phyloP scores from a whole-genome alignment of 2,113 vertebrate genomes.

The Eidolon helvum region DNA sequence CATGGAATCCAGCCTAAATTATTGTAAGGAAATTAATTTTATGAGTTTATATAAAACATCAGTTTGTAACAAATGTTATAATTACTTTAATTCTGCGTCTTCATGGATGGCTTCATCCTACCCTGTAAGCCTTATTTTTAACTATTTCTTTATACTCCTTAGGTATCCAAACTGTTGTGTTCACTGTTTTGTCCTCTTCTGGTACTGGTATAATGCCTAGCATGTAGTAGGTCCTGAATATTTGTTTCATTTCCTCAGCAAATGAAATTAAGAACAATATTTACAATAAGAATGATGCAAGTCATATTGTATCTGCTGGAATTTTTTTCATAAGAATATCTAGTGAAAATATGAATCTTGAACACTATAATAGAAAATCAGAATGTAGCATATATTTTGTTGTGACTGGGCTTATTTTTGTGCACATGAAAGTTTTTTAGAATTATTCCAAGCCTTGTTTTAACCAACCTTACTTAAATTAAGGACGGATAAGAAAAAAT shows the following conservation, averaged over 20 bases:
- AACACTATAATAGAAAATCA: background rate
- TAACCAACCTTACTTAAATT: background rate
- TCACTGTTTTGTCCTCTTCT: background rate
- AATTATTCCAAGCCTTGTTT: background rate
- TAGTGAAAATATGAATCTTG: background rate
- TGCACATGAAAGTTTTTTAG: background rate
- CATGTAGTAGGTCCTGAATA: background rate
- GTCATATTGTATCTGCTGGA: background rate
- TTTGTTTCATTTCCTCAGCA: background rate
- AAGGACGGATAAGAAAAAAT: background rate
- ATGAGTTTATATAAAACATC: background rate
- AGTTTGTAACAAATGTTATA: background rate
- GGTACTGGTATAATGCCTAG: background rate
- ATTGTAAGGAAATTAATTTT: background rate
- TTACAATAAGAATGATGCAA: background rate
- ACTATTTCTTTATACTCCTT: background rate
- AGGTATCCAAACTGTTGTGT: background rate
- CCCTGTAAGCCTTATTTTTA: background rate
- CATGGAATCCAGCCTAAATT: background rate
- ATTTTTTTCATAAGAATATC: background rate
- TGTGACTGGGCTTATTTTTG: background rate
- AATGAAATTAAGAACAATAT: background rate
- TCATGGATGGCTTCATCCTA: background rate
- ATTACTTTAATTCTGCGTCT: background rate
- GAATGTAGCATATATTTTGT: background rate